Base-by-base conservation (phyloP, 2,888 invertebrate species). In the Synergus umbraculus region DNA sequence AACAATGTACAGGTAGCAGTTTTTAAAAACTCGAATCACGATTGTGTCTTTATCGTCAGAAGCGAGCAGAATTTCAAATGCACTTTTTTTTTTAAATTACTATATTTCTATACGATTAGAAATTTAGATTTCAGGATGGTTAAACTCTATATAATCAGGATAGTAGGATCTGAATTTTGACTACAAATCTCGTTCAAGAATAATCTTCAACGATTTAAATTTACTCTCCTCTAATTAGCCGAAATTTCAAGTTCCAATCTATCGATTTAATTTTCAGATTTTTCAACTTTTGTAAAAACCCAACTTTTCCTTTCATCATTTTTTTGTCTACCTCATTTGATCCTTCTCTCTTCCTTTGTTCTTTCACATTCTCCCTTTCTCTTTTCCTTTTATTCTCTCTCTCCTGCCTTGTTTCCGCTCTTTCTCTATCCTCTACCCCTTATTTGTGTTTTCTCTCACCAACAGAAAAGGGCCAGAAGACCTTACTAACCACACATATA, bases 401-500 rank as follows among this genome's bases (percentile, higher is more conserved):
- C 46, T 69, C 13, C 41, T 3, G 1, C 41, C 37, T 41, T 37
- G 29, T 37, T 37, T 37, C 37, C 5, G 37, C 41, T 2, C 41
- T 41, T 13, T 41, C 65, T 29, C 12, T 18, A 12, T 15, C 46
- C 69, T 13, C 12, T 12, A 44, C n/a, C 18, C 18, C 22, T 37
- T 73, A 37, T 37, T 54, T 73, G 29, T 54, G 37, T 12, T 37
- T 37, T 41, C 37, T n/a, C 44, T 46, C 37, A 37, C n/a, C 22
- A 29, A 29, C 8, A 69, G 29, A 49, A 22, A 44, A 46, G 44
- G 44, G 18, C 69, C 29, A 69, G 29, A 69, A 49, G 69, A 49
- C 67, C 46, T 15, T 22, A 69, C 46, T 69, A 69, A 69, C 67
- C 46, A 69, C 49, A 73, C 37, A 73, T 73, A 37, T 54, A 69